Conservation (phyloP, 1,140 invertebrate genomes). For the Agrypnia vestita region DNA sequence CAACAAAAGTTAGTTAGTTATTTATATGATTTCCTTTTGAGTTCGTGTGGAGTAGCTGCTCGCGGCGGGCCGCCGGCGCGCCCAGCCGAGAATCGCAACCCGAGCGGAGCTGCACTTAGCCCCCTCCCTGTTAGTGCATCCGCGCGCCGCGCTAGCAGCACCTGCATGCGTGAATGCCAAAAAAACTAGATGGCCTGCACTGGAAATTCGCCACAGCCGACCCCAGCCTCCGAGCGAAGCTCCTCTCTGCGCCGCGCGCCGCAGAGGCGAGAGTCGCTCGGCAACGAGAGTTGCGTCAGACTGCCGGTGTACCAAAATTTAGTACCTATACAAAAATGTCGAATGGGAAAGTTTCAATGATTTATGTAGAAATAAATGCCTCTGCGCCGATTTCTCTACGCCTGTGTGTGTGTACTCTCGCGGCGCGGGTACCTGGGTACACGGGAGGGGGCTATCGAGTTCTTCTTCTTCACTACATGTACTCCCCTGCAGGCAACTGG, state of each 20-base stretch:
- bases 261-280: background rate
- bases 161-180: constrained; percentile 56
- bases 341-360: constrained; percentile 61
- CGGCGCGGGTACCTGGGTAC: background rate
- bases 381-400: constrained; percentile 54
- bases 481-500: too few species aligned
- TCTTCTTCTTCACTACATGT: too few species aligned
- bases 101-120: constrained; percentile 4
- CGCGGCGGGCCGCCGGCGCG: background rate
- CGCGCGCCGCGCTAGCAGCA: constrained; percentile 50
- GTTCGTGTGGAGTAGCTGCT: background rate
- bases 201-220: constrained; percentile 5
- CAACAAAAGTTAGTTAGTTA: too few species aligned
- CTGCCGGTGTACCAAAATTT: constrained; percentile 47
- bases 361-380: constrained; percentile 59
- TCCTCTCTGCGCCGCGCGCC: background rate
- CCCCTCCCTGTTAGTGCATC: background rate
- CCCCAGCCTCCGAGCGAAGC: background rate
- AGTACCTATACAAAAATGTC: constrained; percentile 56
- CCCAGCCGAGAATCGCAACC: constrained; percentile 2
- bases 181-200: constrained; percentile 52
- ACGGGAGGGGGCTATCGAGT: too few species aligned
- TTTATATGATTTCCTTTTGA: too few species aligned
- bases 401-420: constrained; percentile 46
- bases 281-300: constrained; percentile 40